These are phyloP conservation scores for Gila robusta DNA, from an alignment of 2,797 vertebrate genomes.

Conservation along the genomic window DNA sequence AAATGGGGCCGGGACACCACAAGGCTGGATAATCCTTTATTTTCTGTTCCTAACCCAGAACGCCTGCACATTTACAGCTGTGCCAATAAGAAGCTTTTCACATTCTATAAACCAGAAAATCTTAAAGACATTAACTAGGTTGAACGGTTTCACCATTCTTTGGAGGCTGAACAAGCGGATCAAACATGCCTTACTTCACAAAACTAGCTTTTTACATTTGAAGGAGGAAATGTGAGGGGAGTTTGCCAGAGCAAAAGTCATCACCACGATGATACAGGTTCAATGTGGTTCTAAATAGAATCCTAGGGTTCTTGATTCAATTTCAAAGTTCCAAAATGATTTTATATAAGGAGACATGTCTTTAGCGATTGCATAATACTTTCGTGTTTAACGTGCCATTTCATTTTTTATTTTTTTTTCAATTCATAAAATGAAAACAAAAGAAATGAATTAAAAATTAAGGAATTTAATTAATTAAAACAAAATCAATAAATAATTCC, in stretches of 20 bases:
- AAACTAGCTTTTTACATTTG: background rate
- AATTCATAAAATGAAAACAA: too few relatives aligned
- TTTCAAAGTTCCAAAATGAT: background rate
- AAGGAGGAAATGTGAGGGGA: background rate
- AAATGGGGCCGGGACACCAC: conserved; percentile 20
- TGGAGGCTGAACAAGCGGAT: background rate
- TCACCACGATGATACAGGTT: background rate
- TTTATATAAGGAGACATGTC: background rate
- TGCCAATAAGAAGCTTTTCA: conserved; percentile 33
- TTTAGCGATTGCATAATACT: too few relatives aligned
- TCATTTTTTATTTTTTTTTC: too few relatives aligned
- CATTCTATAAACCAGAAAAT: conserved; percentile 25
- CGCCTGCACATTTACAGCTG: conserved; percentile 26
- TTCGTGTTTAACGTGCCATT: too few relatives aligned
- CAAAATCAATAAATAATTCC: background rate
- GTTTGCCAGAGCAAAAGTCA: background rate
- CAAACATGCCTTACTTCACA: background rate
- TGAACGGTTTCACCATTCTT: background rate
- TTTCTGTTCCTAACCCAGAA: conserved; percentile 21
- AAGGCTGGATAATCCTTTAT: conserved; percentile 24
- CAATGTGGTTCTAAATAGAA: background rate
- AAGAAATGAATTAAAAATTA: too few relatives aligned
- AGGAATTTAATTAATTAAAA: background rate
- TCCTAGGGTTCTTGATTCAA: background rate
- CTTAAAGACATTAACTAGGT: background rate